Base-by-base conservation (phyloP, 2,888 invertebrate genomes). In the Flexamia atlantica region DNA sequence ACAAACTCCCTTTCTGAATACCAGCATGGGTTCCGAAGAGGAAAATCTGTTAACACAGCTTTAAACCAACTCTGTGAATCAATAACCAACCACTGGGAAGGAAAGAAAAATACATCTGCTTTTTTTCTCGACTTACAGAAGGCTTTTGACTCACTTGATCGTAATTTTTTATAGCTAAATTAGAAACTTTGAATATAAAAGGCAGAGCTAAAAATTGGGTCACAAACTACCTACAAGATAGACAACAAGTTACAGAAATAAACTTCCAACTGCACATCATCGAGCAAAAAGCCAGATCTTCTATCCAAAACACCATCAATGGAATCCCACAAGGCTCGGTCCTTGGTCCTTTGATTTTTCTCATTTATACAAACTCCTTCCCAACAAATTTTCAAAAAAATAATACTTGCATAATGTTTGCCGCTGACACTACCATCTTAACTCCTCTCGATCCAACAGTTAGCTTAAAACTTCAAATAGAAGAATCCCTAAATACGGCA, bases 321-420 rank as follows among this genome's bases (percentile, higher is more conserved):
- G 46, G 46, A 10, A 46, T 46, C 2, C 46, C 46, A 17, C 46
- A 46, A 46, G 46, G 46, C 46, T 28, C 60, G 28, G 14, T 60
- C 60, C 60, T 60, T 28, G 60, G 60, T 23, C 28, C 60, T 3
- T 17, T 60, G 14, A 12, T 60, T 14, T 60, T 60, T 14, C 10
- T 60, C 10, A 60, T 60, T 12, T 46, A 60, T 14, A 60, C 23
- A n/a, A 60, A 60, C 20, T 60, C 60, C 10, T 60, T 60, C 23
- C 60, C 60, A 10, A 28, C 23, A 23, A n/a, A 25, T 5, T 60
- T 60, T 12, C 60, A 20, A 5, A 10, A 4, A 46, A 17, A 46
- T 17, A 46, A 12, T 17, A 46, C 46, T 2, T 46, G 46, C 14
- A 46, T 46, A 14, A 46, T 46, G 46, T 46, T 46, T 46, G 46